These are phyloP conservation scores for Choristoneura fumiferana DNA, from an alignment of 1,140 invertebrate species.

Conservation along the genomic window DNA sequence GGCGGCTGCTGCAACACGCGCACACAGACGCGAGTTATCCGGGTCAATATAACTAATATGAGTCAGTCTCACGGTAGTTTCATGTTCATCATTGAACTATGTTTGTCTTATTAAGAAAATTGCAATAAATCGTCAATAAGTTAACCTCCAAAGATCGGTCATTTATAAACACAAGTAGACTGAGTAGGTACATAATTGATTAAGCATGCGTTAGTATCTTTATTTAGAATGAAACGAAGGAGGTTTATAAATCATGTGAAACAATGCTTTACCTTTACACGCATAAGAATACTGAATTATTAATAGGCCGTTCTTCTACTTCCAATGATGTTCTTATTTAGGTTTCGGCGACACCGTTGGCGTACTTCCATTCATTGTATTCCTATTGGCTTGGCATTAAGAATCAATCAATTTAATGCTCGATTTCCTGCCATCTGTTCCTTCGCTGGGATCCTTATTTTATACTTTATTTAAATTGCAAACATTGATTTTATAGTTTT, in stretches of 20 bases:
- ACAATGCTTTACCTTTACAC: conserved; percentile 3
- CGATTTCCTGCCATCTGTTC: conserved; percentile 20
- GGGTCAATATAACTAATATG: no score
- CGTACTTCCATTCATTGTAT: conserved; percentile 26
- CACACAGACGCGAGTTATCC: no score
- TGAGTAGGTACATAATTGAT: no score
- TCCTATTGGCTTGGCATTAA: conserved; percentile 27
- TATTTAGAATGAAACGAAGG: not conserved
- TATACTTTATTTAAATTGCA: conserved; percentile 15
- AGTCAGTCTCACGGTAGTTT: no score
- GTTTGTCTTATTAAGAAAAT: no score
- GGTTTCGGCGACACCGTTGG: conserved; percentile 23
- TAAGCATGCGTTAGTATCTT: not conserved
- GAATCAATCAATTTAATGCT: conserved; percentile 31
- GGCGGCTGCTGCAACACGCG: no score
- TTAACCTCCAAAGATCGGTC: no score
- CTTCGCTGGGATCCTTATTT: conserved; percentile 10
- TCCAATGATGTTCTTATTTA: conserved; percentile 23
- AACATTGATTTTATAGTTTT: conserved; percentile 2
- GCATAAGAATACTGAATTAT: conserved; percentile 18
- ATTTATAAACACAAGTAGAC: no score
- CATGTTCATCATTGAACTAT: no score
- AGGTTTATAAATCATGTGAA: conserved; percentile 7
- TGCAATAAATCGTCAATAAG: no score
- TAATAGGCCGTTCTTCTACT: conserved; percentile 1